phyloP scores from a whole-genome alignment of 2,888 invertebrate genomes.

The Horisme vitalbata region DNA sequence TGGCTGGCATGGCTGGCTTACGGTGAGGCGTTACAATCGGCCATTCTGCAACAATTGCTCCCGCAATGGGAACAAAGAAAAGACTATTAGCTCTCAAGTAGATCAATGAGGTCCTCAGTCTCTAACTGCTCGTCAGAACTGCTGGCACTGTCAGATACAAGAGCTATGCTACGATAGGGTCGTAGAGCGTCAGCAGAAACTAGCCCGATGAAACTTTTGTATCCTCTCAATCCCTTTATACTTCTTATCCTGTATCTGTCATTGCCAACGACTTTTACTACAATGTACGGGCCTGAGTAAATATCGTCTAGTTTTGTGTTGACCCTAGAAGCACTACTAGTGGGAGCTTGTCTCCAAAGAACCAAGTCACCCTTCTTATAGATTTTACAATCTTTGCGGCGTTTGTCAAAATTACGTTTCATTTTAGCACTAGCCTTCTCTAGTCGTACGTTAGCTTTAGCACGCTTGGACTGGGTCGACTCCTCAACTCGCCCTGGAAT shows the following conservation, averaged over 20 bases:
- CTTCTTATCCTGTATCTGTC: slow-evolving; percentile 24
- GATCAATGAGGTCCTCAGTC: too few species aligned
- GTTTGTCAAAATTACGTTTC: slow-evolving; percentile 1
- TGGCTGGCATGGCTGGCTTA: too few species aligned
- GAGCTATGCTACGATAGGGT: slow-evolving; percentile 16
- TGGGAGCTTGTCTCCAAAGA: slow-evolving; percentile 4
- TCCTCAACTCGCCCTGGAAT: neutral
- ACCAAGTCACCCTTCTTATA: slow-evolving; percentile 5
- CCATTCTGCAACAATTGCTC: too few species aligned
- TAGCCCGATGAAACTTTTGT: slow-evolving; percentile 27
- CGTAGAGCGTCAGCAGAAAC: slow-evolving; percentile 20
- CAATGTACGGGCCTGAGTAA: slow-evolving; percentile 29
- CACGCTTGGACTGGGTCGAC: neutral
- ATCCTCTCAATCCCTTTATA: slow-evolving; percentile 24
- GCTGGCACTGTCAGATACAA: neutral
- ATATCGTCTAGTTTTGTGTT: slow-evolving; percentile 23
- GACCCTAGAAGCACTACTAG: slow-evolving; percentile 6
- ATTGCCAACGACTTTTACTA: slow-evolving; percentile 22
- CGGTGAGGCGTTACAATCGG: too few species aligned
- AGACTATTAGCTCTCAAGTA: too few species aligned
- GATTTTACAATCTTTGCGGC: neutral
- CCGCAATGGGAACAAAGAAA: too few species aligned
- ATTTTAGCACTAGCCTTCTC: slow-evolving; percentile 2
- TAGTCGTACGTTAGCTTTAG: neutral
- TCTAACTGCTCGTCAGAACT: too few species aligned